Evolutionary conservation across 2,888 invertebrate genomes (phyloP).

Genomic region (Perdita meconis): DNA sequence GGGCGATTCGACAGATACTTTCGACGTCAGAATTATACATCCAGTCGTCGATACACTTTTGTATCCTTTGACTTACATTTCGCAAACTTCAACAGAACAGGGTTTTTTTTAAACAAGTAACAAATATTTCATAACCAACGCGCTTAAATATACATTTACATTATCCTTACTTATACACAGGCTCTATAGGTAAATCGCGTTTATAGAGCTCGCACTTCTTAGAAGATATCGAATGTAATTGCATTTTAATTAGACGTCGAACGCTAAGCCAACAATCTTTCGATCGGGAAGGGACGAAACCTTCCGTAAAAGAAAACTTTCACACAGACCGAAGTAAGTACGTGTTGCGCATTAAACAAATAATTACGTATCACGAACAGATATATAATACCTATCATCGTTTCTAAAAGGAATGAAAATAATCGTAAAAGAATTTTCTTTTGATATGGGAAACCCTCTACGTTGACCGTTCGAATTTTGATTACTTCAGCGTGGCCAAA

Average conservation of each 20-base stretch:
- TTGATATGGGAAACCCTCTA: background rate
- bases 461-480: slow-evolving; percentile 2
- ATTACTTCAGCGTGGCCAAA: background rate
- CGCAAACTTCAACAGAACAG: slow-evolving; percentile 27
- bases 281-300: background rate
- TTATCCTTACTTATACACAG: slow-evolving; percentile 53
- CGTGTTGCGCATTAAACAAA: slow-evolving; percentile 42
- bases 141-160: slow-evolving; percentile 56
- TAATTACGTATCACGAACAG: slow-evolving; percentile 59
- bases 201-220: slow-evolving; percentile 39
- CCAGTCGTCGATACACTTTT: background rate
- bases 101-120: slow-evolving; percentile 10
- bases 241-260: slow-evolving; percentile 54
- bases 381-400: slow-evolving; percentile 22
- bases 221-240: slow-evolving; percentile 53
- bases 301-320: background rate
- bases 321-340: background rate
- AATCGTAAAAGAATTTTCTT: background rate
- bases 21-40: slow-evolving; percentile 9
- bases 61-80: slow-evolving; percentile 16
- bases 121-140: slow-evolving; percentile 43
- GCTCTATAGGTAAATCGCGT: slow-evolving; percentile 35
- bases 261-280: slow-evolving; percentile 20
- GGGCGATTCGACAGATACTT: background rate
- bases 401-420: slow-evolving; percentile 15